Percentiles rank a stretch among this genome's conserved stretches.
Conservation (phyloP, 2,888 invertebrate species). For the Notodonta dromedarius region DNA sequence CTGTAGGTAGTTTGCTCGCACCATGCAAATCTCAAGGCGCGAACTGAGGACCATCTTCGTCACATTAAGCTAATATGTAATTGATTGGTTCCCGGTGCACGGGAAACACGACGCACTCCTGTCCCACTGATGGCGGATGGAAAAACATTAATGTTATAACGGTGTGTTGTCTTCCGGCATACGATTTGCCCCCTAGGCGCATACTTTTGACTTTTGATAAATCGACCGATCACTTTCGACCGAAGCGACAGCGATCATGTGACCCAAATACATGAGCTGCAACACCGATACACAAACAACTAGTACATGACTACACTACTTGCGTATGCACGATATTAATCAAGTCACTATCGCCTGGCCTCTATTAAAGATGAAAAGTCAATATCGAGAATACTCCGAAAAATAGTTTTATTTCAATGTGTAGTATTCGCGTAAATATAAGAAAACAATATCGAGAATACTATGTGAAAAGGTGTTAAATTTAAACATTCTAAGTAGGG, state of each 20-base stretch:
- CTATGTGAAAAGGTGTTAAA: conserved; percentile 55
- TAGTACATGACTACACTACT: conserved; percentile 27
- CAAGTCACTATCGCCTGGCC: conserved; percentile 48
- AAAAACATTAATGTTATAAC: conserved; percentile 80
- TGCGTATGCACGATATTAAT: conserved; percentile 53
- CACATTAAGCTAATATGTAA: conserved; percentile 82
- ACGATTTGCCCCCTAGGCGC: conserved; percentile 45
- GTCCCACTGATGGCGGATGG: conserved; percentile 75
- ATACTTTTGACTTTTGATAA: conserved; percentile 53
- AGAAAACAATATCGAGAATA: too few relatives aligned
- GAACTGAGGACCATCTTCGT: conserved; percentile 67
- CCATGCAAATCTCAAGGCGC: conserved; percentile 67
- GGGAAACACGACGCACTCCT: conserved; percentile 66
- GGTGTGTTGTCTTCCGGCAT: conserved; percentile 63
- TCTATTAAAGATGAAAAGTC: conserved; percentile 46
- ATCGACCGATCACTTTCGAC: conserved; percentile 58
- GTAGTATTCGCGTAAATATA: too few relatives aligned
- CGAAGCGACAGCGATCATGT: conserved; percentile 44
- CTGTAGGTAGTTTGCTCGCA: conserved; percentile 54
- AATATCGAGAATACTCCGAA: too few relatives aligned
- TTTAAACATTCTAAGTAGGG: conserved; percentile 51
- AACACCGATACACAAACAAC: conserved; percentile 40
- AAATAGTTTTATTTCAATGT: too few relatives aligned
- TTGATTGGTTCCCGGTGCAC: conserved; percentile 78
- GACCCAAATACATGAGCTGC: conserved; percentile 47